Base-by-base conservation (phyloP, 2,888 invertebrate genomes). In the Chloroclystis v-ata region DNA sequence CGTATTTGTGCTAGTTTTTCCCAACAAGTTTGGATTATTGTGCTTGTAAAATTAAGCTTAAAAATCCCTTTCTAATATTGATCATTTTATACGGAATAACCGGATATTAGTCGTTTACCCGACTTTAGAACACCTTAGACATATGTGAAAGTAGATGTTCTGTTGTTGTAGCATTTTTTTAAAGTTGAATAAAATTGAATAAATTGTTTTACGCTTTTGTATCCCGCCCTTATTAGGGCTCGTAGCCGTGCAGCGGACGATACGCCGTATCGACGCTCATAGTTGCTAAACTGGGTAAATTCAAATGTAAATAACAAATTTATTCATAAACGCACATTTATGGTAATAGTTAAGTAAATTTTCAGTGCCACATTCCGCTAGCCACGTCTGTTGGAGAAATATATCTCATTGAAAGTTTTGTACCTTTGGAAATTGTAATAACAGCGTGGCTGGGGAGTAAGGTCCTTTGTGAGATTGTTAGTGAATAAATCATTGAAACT, bases 1-100 rank as follows among this genome's bases (percentile, higher is more conserved):
- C 78, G 86, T 85, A 81, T 85, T 82, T 82, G 84, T 85, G 84
- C 86, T 85, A 85, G 83, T 81, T 83, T 78, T 53, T 70, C 79
- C 77, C 75, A 76, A 75, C 62, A 75, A 77, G 76, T 83, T 80
- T 78, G 72, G 72, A 79, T 69, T 29, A 75, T 75, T 72, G 75
- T 72, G 80, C 83, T 80, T 81, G 75, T 81, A 81, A 75, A 76
- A 75, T 69, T 65, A 57, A 64, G 60, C 69, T 72, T 83, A 79
- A 47, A 71, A 70, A 75, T 78, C 76, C 68, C 63, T 73, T 76
- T 76, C 60, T 66, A 69, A 67, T 69, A 75, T 78, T 70, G 72
- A 73, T 78, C 70, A 79, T 84, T 84, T 80, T 78, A 74, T 82
- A 82, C 76, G 76, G 75, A 77, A 67, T 74, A 78, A 69, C 75